Conservation (phyloP, 2,888 invertebrate genomes). For the Caradrina clavipalpis region DNA sequence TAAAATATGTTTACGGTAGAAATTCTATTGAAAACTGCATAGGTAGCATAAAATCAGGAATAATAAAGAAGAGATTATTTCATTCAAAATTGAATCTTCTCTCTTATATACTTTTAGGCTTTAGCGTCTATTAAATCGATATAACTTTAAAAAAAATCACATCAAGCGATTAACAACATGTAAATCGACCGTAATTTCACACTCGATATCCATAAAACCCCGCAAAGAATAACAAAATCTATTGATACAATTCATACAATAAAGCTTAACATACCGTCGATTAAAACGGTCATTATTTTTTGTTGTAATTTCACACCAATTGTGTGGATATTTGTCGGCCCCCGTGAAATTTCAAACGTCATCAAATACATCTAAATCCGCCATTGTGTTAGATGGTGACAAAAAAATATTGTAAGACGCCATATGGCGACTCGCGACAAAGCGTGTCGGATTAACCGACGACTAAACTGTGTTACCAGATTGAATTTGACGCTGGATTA, state of each 20-base stretch:
- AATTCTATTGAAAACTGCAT: constrained; percentile 11
- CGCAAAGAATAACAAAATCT: constrained; percentile 51
- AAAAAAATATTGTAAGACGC: constrained; percentile 82
- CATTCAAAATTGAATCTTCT: background rate
- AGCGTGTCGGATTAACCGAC: constrained; percentile 81
- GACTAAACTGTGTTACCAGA: constrained; percentile 73
- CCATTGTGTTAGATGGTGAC: constrained; percentile 78
- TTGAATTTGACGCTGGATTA: constrained; percentile 76
- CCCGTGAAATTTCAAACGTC: constrained; percentile 83
- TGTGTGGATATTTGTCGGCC: constrained; percentile 71
- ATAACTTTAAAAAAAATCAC: constrained; percentile 15
- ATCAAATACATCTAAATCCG: constrained; percentile 80
- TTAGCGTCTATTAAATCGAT: background rate
- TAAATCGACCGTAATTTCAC: constrained; percentile 40
- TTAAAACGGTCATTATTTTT: constrained; percentile 77
- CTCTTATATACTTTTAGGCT: too few species aligned
- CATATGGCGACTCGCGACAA: constrained; percentile 83
- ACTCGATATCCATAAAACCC: constrained; percentile 51
- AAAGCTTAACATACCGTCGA: constrained; percentile 70
- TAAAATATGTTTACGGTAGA: constrained; percentile 24
- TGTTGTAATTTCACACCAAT: constrained; percentile 83
- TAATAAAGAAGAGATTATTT: constrained; percentile 16
- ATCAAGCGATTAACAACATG: constrained; percentile 16
- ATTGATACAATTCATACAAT: constrained; percentile 61
- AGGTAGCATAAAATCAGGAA: background rate